Conservation (phyloP, 2,113 vertebrate species). For the Athene noctua region DNA sequence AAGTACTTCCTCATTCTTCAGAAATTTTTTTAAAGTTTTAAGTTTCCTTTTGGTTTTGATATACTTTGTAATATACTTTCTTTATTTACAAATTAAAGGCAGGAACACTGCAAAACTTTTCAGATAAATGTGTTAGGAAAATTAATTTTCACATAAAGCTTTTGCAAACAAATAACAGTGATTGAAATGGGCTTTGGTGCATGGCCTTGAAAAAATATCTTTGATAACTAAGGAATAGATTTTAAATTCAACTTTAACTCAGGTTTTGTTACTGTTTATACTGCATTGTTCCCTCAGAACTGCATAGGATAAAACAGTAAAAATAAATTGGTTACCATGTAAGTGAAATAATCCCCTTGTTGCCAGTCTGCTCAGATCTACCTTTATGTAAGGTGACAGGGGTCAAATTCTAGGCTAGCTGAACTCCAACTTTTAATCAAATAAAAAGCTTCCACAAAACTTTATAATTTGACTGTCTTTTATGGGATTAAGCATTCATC, state of each 20-base stretch:
- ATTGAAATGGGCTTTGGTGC: background rate
- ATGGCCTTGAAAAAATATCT: background rate
- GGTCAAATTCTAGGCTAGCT: background rate
- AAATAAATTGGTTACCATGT: background rate
- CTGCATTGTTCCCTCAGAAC: background rate
- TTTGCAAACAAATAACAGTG: background rate
- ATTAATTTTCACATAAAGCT: background rate
- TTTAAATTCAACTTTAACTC: background rate
- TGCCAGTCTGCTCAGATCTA: background rate
- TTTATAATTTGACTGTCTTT: background rate
- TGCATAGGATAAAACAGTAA: background rate
- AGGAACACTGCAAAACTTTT: background rate
- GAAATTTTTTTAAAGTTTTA: background rate
- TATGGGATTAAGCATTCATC: constrained; percentile 18
- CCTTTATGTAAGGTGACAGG: background rate
- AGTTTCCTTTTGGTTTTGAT: background rate
- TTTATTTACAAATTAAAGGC: background rate
- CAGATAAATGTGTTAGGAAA: background rate
- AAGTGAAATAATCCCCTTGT: background rate
- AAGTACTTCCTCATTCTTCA: background rate
- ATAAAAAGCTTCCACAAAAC: constrained; percentile 11
- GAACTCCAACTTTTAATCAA: constrained; percentile 30
- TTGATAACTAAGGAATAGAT: background rate
- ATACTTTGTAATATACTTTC: background rate
- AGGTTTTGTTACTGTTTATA: background rate